phyloP scores from a whole-genome alignment of 2,797 vertebrate genomes.

The Trematomus bernacchii region DNA sequence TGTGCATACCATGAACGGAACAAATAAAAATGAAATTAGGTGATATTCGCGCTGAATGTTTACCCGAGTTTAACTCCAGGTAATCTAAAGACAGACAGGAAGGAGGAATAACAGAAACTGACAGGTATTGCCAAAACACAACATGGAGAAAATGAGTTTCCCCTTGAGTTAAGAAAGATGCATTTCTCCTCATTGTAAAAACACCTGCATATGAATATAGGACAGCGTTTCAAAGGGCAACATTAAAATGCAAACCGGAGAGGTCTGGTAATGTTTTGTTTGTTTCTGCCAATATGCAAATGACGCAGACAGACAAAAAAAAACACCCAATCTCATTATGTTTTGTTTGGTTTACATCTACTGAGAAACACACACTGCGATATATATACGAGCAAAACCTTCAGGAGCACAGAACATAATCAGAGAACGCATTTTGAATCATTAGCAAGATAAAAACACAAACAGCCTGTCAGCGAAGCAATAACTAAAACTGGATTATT shows the following conservation, averaged over 20 bases:
- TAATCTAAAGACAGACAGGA: neutral
- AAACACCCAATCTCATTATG: slow-evolving; percentile 71
- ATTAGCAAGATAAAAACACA: slow-evolving; percentile 60
- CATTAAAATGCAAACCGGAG: slow-evolving; percentile 71
- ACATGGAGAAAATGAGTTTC: slow-evolving; percentile 6
- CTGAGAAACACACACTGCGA: slow-evolving; percentile 46
- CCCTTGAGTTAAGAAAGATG: slow-evolving; percentile 11
- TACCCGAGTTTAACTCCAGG: too few species aligned
- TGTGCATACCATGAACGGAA: too few species aligned
- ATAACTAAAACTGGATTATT: slow-evolving; percentile 27
- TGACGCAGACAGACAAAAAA: slow-evolving; percentile 30
- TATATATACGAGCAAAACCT: slow-evolving; percentile 45
- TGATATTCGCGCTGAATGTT: too few species aligned
- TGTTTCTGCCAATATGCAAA: slow-evolving; percentile 75
- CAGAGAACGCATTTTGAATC: slow-evolving; percentile 64
- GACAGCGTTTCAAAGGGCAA: slow-evolving; percentile 60
- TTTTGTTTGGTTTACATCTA: slow-evolving; percentile 73
- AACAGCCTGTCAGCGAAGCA: slow-evolving; percentile 57
- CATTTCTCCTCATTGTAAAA: slow-evolving; percentile 24
- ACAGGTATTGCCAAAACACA: neutral
- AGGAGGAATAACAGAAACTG: slow-evolving; percentile 1
- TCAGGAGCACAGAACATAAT: slow-evolving; percentile 56
- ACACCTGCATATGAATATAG: slow-evolving; percentile 50
- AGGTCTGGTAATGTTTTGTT: slow-evolving; percentile 61
- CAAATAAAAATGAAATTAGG: too few species aligned